Percentiles rank a stretch among this genome's conserved stretches.
Evolutionary conservation across 2,888 invertebrate species (phyloP).

Genomic region (Stratiomys singularior): DNA sequence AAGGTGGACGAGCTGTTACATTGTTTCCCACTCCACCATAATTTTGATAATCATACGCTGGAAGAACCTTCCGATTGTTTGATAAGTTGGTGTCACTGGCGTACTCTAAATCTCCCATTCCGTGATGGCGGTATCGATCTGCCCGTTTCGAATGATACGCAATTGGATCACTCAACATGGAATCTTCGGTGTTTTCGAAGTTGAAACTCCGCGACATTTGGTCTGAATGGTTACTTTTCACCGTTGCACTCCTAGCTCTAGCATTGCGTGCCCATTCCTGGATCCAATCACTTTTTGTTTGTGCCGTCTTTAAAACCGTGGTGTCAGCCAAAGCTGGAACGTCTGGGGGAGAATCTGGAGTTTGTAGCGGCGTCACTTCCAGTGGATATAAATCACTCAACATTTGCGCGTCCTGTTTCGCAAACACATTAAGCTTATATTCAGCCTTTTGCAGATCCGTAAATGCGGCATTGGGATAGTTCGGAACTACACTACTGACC

Average conservation of each 20-base stretch:
- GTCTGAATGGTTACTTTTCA: slow-evolving; percentile 51
- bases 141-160: slow-evolving; percentile 59
- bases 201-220: slow-evolving; percentile 65
- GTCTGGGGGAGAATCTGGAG: slow-evolving; percentile 54
- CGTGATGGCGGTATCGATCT: slow-evolving; percentile 59
- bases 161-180: slow-evolving; percentile 56
- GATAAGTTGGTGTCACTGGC: slow-evolving; percentile 60
- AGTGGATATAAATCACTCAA: background rate
- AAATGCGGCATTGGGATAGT: slow-evolving; percentile 55
- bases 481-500: slow-evolving; percentile 53
- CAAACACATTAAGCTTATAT: slow-evolving; percentile 64
- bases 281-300: slow-evolving; percentile 69
- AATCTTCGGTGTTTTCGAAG: slow-evolving; percentile 58
- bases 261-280: slow-evolving; percentile 75
- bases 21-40: slow-evolving; percentile 3
- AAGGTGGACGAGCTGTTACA: slow-evolving; percentile 58
- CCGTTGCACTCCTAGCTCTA: slow-evolving; percentile 62
- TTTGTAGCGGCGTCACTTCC: slow-evolving; percentile 55
- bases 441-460: slow-evolving; percentile 65
- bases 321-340: slow-evolving; percentile 54
- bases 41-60: slow-evolving; percentile 15
- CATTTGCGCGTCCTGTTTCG: slow-evolving; percentile 58
- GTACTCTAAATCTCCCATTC: slow-evolving; percentile 63
- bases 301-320: slow-evolving; percentile 61
- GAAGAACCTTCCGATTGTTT: slow-evolving; percentile 53